Evolutionary conservation across 2,888 invertebrate species (phyloP).

Genomic region (Dendrolimus pini): DNA sequence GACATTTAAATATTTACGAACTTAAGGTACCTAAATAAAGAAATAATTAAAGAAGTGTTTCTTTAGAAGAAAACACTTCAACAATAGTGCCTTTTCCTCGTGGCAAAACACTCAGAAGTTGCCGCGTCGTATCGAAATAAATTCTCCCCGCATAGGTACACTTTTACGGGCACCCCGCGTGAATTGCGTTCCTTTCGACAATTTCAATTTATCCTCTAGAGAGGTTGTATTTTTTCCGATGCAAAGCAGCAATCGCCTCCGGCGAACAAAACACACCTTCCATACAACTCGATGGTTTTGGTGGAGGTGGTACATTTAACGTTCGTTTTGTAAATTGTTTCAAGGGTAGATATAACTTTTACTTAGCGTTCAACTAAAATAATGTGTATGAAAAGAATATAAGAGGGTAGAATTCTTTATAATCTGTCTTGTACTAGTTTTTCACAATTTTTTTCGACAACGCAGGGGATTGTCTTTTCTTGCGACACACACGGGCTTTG

Average conservation of each 20-base stretch:
- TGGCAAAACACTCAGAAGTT: conserved; percentile 4
- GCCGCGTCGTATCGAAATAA: not conserved
- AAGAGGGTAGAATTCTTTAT: too few relatives aligned
- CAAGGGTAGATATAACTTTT: too few relatives aligned
- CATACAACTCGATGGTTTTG: not conserved
- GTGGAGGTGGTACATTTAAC: not conserved
- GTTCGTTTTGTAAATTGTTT: not conserved
- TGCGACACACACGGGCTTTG: too few relatives aligned
- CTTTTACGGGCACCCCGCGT: conserved; percentile 26
- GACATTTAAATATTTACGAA: too few relatives aligned
- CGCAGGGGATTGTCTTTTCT: too few relatives aligned
- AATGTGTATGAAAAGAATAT: too few relatives aligned
- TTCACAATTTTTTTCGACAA: too few relatives aligned
- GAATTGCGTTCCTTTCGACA: conserved; percentile 53
- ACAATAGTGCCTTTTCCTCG: not conserved
- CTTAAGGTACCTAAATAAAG: too few relatives aligned
- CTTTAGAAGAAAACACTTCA: not conserved
- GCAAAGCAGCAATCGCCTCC: conserved; percentile 54
- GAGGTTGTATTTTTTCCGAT: conserved; percentile 55
- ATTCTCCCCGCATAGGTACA: not conserved
- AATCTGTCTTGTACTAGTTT: too few relatives aligned
- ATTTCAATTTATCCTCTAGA: conserved; percentile 57
- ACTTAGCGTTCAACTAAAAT: too few relatives aligned
- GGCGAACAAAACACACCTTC: conserved; percentile 17
- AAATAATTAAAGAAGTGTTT: not conserved